Percentiles rank a stretch among this genome's conserved stretches.
Evolutionary conservation across 2,113 vertebrate species (phyloP).

Genomic region (Eurystomus gularis): DNA sequence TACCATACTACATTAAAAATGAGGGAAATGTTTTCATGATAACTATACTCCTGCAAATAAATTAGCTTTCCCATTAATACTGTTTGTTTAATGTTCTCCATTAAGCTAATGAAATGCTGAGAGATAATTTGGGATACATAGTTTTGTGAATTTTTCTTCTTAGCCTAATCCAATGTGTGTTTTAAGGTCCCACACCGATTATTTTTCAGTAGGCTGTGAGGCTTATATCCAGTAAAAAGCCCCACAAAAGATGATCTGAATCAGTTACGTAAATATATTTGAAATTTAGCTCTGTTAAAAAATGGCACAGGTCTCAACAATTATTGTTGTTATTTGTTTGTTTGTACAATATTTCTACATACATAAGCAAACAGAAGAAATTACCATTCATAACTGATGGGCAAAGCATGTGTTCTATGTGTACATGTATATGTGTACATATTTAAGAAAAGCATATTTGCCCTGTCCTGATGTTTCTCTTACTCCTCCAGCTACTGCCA

Average conservation of each 20-base stretch:
- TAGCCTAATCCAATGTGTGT: slow-evolving; percentile 25
- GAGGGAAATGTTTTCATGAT: slow-evolving; percentile 42
- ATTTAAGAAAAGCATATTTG: background rate
- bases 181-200: background rate
- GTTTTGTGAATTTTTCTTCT: background rate
- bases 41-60: slow-evolving; percentile 31
- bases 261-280: background rate
- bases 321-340: background rate
- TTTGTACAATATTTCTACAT: background rate
- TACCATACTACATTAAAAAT: slow-evolving; percentile 27
- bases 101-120: slow-evolving; percentile 35
- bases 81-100: slow-evolving; percentile 25
- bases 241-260: background rate
- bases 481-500: background rate
- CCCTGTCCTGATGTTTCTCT: background rate
- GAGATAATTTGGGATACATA: background rate
- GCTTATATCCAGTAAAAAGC: background rate
- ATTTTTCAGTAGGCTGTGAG: background rate
- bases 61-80: slow-evolving; percentile 11
- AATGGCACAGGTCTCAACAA: background rate
- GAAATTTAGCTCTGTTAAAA: background rate
- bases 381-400: background rate
- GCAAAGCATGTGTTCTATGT: background rate
- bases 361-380: background rate
- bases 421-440: background rate